Evolutionary conservation across 2,113 vertebrate genomes (phyloP), one percentile per base, ranked within the genome.

Genomic region (Cheirogaleus medius): DNA sequence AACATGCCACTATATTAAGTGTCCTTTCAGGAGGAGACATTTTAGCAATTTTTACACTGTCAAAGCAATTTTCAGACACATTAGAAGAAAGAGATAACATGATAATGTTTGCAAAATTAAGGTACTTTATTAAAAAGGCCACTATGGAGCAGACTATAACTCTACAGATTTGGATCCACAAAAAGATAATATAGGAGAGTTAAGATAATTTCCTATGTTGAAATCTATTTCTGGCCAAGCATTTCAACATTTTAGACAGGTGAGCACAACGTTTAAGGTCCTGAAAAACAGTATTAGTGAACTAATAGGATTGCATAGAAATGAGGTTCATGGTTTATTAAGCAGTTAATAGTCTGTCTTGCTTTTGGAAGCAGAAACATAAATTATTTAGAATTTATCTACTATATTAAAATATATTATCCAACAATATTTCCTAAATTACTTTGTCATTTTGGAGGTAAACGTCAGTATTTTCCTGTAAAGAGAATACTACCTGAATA

Each of bases 51-150:
- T 91, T 92, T 44, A 52, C 27, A 77, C 47, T 66, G 17, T 87
- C 42, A 39, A n/a, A 66, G 39, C 37, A 83, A 64, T 93, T 95
- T 96, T 11, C 42, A 76, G 86, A 80, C n/a, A 52, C 8, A 34
- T 34, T 27, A 84, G 66, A 69, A 91, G 58, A 89, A 94, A 91
- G 74, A 84, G 80, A 44, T 47, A 76, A 90, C 87, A 82, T 95
- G 60, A 84, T 64, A 54, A n/a, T 96, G 47, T 74, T 89, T 96
- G 20, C 71, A 56, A 94, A 32, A 76, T 68, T 94, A 81, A 88
- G 25, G 56, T 63, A 78, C 87, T 87, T 84, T 74, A 76, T 85
- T 96, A 66, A 93, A 84, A 93, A 76, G 64, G 34, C n/a, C 56
- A 90, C 60, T 42, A 52, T 91, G 47, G 47, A 87, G 20, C 47